Evolutionary conservation across 2,888 invertebrate species (phyloP).

Genomic region (Diloba caeruleocephala): DNA sequence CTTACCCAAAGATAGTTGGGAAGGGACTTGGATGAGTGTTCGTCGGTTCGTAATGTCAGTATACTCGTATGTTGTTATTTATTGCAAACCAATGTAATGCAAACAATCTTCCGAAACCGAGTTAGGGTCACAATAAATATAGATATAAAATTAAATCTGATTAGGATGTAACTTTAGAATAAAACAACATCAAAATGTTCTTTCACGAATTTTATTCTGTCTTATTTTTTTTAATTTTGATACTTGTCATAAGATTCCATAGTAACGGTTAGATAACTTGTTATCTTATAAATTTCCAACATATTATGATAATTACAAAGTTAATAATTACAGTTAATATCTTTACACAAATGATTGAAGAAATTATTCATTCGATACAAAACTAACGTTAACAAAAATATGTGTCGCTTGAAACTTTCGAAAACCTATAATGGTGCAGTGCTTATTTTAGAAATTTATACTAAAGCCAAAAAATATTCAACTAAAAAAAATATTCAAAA

Average conservation of each 20-base stretch:
- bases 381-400: conserved; percentile 43
- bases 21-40: too few relatives aligned
- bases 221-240: conserved; percentile 80
- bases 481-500: too few relatives aligned
- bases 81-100: too few relatives aligned
- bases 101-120: too few relatives aligned
- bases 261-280: conserved; percentile 84
- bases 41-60: too few relatives aligned
- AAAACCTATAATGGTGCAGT: conserved; percentile 2
- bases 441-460: neutral
- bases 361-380: conserved; percentile 51
- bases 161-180: too few relatives aligned
- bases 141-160: too few relatives aligned
- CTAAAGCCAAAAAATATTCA: too few relatives aligned
- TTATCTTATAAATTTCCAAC: conserved; percentile 77
- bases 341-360: conserved; percentile 59
- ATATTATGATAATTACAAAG: conserved; percentile 66
- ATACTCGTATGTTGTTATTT: too few relatives aligned
- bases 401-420: conserved; percentile 15
- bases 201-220: conserved; percentile 82
- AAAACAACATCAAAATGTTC: conserved; percentile 39
- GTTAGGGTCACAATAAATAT: too few relatives aligned
- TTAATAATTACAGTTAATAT: conserved; percentile 53
- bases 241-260: conserved; percentile 87
- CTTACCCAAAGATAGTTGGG: too few relatives aligned